Percentiles rank a stretch among this genome's conserved stretches.
Evolutionary conservation across 2,797 vertebrate genomes (phyloP).

Genomic region (Lepilemur ruficaudatus): DNA sequence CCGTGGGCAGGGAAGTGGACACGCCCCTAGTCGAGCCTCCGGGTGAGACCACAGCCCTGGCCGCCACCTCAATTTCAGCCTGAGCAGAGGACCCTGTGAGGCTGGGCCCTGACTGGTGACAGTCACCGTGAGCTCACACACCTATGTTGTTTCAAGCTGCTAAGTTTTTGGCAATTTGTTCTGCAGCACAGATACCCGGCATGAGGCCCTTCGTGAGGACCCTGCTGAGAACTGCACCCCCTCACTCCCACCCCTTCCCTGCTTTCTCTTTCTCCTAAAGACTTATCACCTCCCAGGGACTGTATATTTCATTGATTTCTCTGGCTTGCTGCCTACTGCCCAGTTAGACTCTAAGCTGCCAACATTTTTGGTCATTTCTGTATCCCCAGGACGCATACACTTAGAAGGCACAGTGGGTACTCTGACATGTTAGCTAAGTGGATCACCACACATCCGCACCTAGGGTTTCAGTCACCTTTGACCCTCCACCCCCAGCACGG

Average conservation of each 20-base stretch:
- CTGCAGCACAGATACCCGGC: background rate
- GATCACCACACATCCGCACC: background rate
- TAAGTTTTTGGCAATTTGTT: accelerated
- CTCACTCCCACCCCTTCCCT: background rate
- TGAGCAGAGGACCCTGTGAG: background rate
- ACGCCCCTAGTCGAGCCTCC: background rate
- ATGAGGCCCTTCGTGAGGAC: background rate
- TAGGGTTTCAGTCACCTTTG: background rate
- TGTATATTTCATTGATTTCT: background rate
- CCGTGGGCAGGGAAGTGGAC: accelerated
- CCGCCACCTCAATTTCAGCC: background rate
- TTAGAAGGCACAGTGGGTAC: background rate
- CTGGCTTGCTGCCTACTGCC: background rate
- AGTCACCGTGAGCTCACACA: background rate
- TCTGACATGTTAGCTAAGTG: background rate
- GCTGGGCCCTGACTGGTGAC: background rate
- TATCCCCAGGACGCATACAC: background rate
- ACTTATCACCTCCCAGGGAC: background rate
- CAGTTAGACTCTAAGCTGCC: background rate
- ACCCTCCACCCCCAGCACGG: background rate
- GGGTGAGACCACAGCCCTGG: background rate
- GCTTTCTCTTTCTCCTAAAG: background rate
- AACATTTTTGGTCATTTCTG: background rate
- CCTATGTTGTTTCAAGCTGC: background rate
- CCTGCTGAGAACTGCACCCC: background rate